Evolutionary conservation across 2,113 vertebrate genomes (phyloP), one percentile per base, ranked within the genome.

Genomic region (Dicerorhinus sumatrensis): DNA sequence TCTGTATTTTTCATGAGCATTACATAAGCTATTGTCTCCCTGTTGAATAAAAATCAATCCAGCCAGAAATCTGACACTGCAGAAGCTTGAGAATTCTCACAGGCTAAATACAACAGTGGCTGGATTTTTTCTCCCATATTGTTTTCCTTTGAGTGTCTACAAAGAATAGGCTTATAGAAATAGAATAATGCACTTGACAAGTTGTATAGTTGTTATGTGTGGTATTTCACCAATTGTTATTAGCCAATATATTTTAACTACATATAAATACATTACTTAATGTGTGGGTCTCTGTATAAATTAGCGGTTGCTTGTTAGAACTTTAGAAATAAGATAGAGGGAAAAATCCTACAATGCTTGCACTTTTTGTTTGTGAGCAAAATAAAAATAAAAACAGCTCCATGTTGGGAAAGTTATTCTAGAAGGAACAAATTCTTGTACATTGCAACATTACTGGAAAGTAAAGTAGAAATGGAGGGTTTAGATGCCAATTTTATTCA

Each of bases 21-120:
- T 95, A 56, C 27, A 81, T 80, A 91, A 95, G 87, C 83, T 73
- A 13, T 97, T 84, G 46, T 96, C 95, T 87, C 42, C 58, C 89
- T 87, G 17, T 33, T 93, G 69, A 94, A 96, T 89, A 96, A 92
- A 96, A 96, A 76, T 92, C 95, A 87, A 0, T 67, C 33, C 62
- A 72, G 46, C 31, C 39, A 73, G 90, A 96, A 94, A 92, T 83
- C 39, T n/a, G 39, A 97, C 9, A 39, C 84, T 77, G 14, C 69
- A 84, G 75, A 92, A 81, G 63, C n/a, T 0, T 56, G 33, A 60
- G 87, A 95, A 92, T 96, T 81, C 65, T 87, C 92, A 86, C 56
- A 94, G 83, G 62, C 5, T 20, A 51, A 48, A 58, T 48, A 87
- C 62, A 29, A 81, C 25, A 56, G 6, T 83, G 60, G n/a, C 25